These are phyloP conservation scores for Mesocricetus auratus DNA, from an alignment of 2,113 vertebrate genomes.

Conservation along the genomic window DNA sequence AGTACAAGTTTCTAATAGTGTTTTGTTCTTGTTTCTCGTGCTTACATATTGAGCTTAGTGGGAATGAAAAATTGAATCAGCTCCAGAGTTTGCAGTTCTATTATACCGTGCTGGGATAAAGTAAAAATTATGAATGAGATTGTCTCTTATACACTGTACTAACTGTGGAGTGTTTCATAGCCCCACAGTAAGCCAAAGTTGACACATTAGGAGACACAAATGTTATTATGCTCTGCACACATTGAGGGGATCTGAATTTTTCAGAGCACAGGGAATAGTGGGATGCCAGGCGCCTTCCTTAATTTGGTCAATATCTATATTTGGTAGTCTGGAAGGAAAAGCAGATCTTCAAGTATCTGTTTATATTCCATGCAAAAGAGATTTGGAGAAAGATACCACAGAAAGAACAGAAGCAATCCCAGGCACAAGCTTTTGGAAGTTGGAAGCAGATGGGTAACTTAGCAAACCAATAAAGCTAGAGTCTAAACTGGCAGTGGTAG, in stretches of 20 bases:
- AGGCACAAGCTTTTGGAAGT: conserved; percentile 60
- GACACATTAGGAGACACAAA: conserved; percentile 53
- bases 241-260: conserved; percentile 31
- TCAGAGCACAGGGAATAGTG: conserved; percentile 23
- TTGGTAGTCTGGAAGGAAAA: conserved; percentile 37
- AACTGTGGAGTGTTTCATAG: conserved; percentile 42
- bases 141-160: conserved; percentile 16
- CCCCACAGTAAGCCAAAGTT: conserved; percentile 42
- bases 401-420: conserved; percentile 46
- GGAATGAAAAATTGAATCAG: not conserved
- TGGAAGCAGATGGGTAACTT: conserved; percentile 42
- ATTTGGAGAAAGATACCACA: conserved; percentile 55
- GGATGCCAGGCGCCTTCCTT: conserved; percentile 49
- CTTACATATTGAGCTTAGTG: not conserved
- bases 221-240: conserved; percentile 40
- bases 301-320: conserved; percentile 59
- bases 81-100: not conserved
- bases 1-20: not conserved
- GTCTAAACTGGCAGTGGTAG: conserved; percentile 12
- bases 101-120: not conserved
- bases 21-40: conserved; percentile 35
- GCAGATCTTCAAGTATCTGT: conserved; percentile 34
- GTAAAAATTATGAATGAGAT: conserved; percentile 61
- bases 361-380: conserved; percentile 47
- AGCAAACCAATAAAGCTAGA: conserved; percentile 45